A percentile compares a stretch with the other conserved stretches of the same genome.
Evolutionary conservation across 2,113 vertebrate species (phyloP).

Genomic region (Diadophis punctatus): DNA sequence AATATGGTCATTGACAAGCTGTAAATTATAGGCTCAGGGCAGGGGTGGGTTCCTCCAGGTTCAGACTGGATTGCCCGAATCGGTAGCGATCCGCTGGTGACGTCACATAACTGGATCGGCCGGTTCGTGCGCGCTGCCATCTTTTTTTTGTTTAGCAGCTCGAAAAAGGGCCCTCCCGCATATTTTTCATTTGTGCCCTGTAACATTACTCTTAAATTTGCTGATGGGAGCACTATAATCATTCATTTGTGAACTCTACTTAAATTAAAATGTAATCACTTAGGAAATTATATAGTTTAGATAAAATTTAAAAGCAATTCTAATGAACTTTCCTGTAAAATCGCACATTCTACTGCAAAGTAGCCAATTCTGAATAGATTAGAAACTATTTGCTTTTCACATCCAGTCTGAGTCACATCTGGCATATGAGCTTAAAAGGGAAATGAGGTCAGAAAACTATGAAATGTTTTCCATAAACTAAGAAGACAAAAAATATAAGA

Average conservation of each 20-base stretch:
- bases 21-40: neutral
- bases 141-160: no score
- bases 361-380: neutral
- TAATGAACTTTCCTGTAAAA: neutral
- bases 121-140: no score
- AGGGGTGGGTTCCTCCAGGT: no score
- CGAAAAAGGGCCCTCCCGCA: no score
- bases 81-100: no score
- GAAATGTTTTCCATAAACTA: neutral
- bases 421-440: neutral
- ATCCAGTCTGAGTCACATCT: neutral
- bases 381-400: neutral
- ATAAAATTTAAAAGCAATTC: neutral
- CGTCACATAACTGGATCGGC: no score
- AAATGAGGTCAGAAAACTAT: neutral
- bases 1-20: neutral
- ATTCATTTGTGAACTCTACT: neutral
- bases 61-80: no score
- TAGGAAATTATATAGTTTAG: neutral
- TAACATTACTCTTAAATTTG: neutral
- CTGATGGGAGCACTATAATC: neutral
- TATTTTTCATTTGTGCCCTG: neutral
- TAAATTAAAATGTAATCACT: neutral
- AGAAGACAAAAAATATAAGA: neutral
- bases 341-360: neutral